phyloP scores from a whole-genome alignment of 64 coral and sea anemone species.

The Exaiptasia diaphana region DNA sequence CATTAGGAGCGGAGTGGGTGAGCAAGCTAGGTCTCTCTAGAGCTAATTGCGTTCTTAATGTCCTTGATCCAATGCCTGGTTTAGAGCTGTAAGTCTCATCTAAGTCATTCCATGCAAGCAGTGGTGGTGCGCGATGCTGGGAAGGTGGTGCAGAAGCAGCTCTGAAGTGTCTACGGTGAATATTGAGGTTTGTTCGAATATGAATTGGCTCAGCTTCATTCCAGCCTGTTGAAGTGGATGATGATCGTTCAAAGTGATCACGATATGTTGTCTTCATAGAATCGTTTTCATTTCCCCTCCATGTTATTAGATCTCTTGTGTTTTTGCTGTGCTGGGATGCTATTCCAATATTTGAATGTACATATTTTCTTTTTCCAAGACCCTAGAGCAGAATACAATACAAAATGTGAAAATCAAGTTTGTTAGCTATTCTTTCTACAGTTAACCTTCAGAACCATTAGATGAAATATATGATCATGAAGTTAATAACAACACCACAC shows the following conservation, averaged over 20 bases:
- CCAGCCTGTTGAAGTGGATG: neutral
- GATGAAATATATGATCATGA: no score
- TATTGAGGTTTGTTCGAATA: slow-evolving; percentile 38
- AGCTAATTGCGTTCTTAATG: neutral
- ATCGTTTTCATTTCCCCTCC: slow-evolving; percentile 45
- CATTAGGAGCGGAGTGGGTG: neutral
- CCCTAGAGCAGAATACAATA: slow-evolving; percentile 3
- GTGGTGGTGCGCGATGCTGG: slow-evolving; percentile 32
- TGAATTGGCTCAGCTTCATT: slow-evolving; percentile 58
- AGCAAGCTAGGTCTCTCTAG: neutral
- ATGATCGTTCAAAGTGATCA: neutral
- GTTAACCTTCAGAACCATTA: no score
- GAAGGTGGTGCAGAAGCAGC: slow-evolving; percentile 54
- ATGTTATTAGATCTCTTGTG: slow-evolving; percentile 44
- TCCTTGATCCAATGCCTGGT: slow-evolving; percentile 31
- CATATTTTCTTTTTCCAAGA: slow-evolving; percentile 51
- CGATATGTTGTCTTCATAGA: slow-evolving; percentile 29
- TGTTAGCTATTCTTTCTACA: no score
- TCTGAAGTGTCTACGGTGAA: slow-evolving; percentile 47
- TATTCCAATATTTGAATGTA: neutral
- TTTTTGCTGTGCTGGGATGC: slow-evolving; percentile 35
- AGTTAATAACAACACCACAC: no score
- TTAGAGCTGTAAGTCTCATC: slow-evolving; percentile 15
- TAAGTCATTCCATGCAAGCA: slow-evolving; percentile 64
- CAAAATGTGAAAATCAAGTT: neutral